Evolutionary conservation across 2,797 vertebrate genomes (phyloP), one percentile per base, ranked within the genome.

Genomic region (Pterois miles): DNA sequence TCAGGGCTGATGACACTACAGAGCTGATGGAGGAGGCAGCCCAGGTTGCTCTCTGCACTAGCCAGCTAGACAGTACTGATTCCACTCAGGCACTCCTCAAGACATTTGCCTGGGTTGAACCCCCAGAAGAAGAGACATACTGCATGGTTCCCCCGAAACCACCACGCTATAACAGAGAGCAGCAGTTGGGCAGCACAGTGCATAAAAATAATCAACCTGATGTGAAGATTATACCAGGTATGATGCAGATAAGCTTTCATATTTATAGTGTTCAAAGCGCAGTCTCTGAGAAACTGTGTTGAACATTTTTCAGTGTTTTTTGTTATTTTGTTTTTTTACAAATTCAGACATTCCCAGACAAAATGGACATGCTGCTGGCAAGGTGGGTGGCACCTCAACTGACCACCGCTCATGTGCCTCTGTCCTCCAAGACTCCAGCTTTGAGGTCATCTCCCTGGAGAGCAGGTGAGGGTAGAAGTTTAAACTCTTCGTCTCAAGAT

Each of bases 401-500:
- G 46, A 48, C 46, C 54, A n/a, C 6, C 59, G 6, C 27, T 85
- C 86, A 4, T 78, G 78, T 81, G 27, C 70, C 5, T 88, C 91
- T 2, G 78, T 82, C 36, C 77, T 93, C 16, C 78, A 90, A 78
- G 82, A 90, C 77, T 94, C 95, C 53, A 93, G 88, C 71, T 89
- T 90, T 33, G 87, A 95, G 83, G 92, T 96, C 72, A 95, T 96
- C 74, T 96, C 96, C 40, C 56, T 96, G 50, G 93, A 86, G 56
- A 96, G 94, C 89, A 88, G 94, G 94, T 94, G 25, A 77, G 75
- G 8, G 4, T 22, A 46, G 50, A 53, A 27, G 29, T 10, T 38
- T 8, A 16, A 12, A 0, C 23, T 53, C 2, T 1, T 58, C 22
- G 2, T 23, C 31, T 59, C 9, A 14, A 20, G 22, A 11, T 2